Evolutionary conservation across 2,888 invertebrate species (phyloP).

Genomic region (Dolichopus griseipennis): DNA sequence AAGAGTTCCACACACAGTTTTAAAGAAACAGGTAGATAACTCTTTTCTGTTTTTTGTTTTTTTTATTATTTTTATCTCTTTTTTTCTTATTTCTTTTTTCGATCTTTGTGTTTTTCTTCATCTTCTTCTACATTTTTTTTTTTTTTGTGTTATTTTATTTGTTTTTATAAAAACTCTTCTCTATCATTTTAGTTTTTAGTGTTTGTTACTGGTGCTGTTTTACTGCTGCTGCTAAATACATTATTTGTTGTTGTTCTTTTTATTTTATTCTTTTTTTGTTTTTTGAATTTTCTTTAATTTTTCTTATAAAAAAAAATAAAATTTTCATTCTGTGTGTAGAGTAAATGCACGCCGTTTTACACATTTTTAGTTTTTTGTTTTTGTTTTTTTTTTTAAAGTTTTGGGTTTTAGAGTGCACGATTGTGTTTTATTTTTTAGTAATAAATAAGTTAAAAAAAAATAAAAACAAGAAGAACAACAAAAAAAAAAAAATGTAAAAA

Average conservation of each 20-base stretch:
- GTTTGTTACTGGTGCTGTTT: neutral
- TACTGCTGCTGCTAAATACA: neutral
- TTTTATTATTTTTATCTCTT: neutral
- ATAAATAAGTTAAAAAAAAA: neutral
- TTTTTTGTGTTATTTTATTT: too few relatives aligned
- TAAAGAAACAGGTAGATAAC: slow-evolving; percentile 1
- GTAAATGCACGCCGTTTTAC: slow-evolving; percentile 4
- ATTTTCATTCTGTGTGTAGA: neutral
- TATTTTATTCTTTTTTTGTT: too few relatives aligned
- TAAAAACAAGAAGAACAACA: neutral
- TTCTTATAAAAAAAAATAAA: neutral
- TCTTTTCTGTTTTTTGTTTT: neutral
- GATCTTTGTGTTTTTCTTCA: too few relatives aligned
- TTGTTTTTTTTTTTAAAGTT: neutral
- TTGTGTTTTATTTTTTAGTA: neutral
- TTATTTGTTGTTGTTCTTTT: too few relatives aligned
- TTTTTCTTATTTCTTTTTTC: neutral
- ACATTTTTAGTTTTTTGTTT: neutral
- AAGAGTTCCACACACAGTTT: slow-evolving; percentile 1
- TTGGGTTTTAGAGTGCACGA: neutral
- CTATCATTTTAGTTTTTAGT: neutral
- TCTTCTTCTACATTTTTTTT: too few relatives aligned
- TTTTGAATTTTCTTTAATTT: neutral
- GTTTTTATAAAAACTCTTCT: too few relatives aligned
- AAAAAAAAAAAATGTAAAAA: neutral